Evolutionary conservation across 2,797 vertebrate genomes (phyloP), one percentile per base, ranked within the genome.

Genomic region (Poeciliopsis infans): DNA sequence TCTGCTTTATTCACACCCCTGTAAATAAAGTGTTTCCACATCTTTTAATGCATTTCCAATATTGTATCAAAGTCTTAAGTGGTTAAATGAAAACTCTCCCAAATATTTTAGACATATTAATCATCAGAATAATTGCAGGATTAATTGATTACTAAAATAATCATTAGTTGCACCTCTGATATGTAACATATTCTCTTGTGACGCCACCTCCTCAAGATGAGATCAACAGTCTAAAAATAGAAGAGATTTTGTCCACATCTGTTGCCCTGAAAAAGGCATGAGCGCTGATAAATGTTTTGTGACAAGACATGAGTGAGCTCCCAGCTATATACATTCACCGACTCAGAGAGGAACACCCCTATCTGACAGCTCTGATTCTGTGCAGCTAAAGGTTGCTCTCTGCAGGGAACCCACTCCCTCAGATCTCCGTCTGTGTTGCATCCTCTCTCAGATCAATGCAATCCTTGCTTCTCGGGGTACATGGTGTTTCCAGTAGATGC

Each of bases 361-460:
- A 10, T 64, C 31, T 36, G 61, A 39, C 75, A 74, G 71, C 79
- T 89, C 81, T 86, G 79, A 85, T 75, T 86, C 79, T 79, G 57
- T 83, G 79, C 75, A 80, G 75, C 78, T 87, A 82, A 92, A 90
- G 90, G 90, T 91, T 91, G 74, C 82, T 87, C 90, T 81, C 91
- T 86, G 87, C 71, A 79, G 88, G 90, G 84, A 64, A 43, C 76
- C 77, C 46, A 28, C 83, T 90, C 86, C 86, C 87, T 78, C 72
- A 75, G 84, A 81, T 86, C 89, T 85, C 88, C 83, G 87, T 72
- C 79, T 82, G 83, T 86, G 86, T 78, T 77, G 78, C 85, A 91
- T 76, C 84, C 87, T 90, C 81, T 78, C 83, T 79, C 71, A 86
- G 88, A 94, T 95, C 93, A 95, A 94, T 95, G 88, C 15, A 25